Base-by-base conservation (phyloP, 2,888 invertebrate species). In the Tenthredo livida region DNA sequence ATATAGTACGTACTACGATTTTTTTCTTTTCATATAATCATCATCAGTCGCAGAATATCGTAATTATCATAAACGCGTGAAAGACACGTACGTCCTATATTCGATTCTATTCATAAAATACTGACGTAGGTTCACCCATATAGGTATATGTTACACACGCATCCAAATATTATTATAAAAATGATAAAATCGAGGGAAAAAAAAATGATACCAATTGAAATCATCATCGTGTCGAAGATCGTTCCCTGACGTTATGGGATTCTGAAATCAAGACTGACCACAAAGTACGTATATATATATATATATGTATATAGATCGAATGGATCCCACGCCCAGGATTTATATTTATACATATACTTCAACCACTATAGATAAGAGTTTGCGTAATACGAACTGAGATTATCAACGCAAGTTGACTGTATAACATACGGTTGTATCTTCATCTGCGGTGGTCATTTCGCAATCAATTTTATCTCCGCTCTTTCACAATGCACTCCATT, bases 351-450 rank as follows among this genome's bases (percentile, higher is more conserved):
- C 61, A 10, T 61, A 61, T 25, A 61, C 61, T 9, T 12, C 4
- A 25, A 61, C 61, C 61, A 25, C 61, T 21, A 10, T 12, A 25
- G 61, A 61, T 61, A 61, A 61, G 25, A 21, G 5, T 25, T 61
- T 61, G 61, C 61, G 61, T 61, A 61, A 61, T 61, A 61, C 25
- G 21, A 10, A 61, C 61, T 61, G 21, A 61, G 61, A 61, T 61
- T 54, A 54, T 21, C 25, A 25, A 9, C n/a, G n/a, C 10, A 2
- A 25, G 25, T 25, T 12, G 10, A 61, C 61, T 61, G 12, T 25
- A 61, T 1, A n/a, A n/a, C 54, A n/a, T 10, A 4, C 10, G 2
- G 61, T 61, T 0, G 7, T 25, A 12, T 61, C 10, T 61, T 25
- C 25, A 61, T 61, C 12, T 25, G 61, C 61, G 25, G 12, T 61